Evolutionary conservation across 2,113 vertebrate genomes (phyloP).

Genomic region (Eurypyga helias): DNA sequence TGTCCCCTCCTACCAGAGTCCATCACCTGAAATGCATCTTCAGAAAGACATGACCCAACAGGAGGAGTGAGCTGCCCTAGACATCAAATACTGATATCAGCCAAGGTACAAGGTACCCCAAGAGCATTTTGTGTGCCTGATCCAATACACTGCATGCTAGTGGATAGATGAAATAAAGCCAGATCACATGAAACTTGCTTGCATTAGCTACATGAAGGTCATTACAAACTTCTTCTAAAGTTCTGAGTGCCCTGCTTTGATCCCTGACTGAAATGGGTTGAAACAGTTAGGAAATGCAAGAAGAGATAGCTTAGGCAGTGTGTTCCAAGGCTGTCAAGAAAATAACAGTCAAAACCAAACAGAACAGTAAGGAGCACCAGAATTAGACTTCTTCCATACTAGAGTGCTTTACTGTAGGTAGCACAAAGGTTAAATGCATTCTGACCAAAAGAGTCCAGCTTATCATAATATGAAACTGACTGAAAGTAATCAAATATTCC

Average conservation of each 20-base stretch:
- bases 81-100: background rate
- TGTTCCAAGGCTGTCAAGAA: background rate
- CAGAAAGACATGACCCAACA: rapidly evolving
- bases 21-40: background rate
- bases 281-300: background rate
- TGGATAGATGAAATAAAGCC: background rate
- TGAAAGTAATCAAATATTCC: background rate
- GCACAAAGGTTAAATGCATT: background rate
- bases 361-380: background rate
- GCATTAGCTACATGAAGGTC: background rate
- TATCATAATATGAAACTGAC: background rate
- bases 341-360: background rate
- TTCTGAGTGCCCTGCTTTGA: background rate
- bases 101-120: background rate
- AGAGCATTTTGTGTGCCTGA: background rate
- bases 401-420: background rate
- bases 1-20: background rate
- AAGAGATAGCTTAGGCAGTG: background rate
- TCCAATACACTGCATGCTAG: background rate
- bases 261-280: background rate
- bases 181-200: background rate
- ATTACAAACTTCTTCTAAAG: background rate
- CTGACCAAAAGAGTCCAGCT: background rate
- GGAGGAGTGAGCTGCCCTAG: background rate
- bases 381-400: background rate